phyloP scores from a whole-genome alignment of 2,113 vertebrate genomes.

The Cygnus atratus region DNA sequence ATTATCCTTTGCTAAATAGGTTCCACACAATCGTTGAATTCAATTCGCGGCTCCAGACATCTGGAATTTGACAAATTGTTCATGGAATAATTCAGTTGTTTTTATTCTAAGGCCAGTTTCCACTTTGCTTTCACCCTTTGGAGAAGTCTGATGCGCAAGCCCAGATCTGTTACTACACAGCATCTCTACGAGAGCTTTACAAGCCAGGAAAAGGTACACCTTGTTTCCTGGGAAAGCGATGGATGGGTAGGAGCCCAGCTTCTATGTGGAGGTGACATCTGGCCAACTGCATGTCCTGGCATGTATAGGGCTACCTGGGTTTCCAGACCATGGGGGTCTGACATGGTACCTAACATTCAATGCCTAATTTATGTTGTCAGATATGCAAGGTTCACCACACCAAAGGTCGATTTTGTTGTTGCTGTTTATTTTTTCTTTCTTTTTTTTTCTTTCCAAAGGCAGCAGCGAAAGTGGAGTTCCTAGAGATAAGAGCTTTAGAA shows the following conservation, averaged over 20 bases:
- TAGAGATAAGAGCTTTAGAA: neutral
- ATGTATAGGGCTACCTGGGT: neutral
- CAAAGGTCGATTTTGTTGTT: neutral
- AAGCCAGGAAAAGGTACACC: neutral
- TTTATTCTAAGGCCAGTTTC: neutral
- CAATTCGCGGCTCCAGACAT: neutral
- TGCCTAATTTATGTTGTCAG: neutral
- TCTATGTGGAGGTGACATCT: neutral
- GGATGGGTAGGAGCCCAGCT: neutral
- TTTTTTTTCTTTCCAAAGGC: neutral
- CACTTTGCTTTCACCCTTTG: neutral
- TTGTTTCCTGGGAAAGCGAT: neutral
- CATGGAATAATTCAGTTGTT: neutral
- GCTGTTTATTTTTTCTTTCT: too few relatives aligned
- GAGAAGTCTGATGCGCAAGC: neutral
- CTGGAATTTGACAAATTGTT: neutral
- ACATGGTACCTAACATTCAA: neutral
- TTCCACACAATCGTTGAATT: neutral
- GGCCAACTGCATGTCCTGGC: neutral
- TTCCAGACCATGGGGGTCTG: neutral
- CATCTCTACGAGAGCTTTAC: neutral
- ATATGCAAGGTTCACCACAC: neutral
- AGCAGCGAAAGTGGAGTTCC: neutral
- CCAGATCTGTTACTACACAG: neutral
- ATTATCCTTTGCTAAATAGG: neutral